Percentiles rank a stretch among this genome's conserved stretches.
Conservation (phyloP, 2,888 invertebrate species). For the Pocota personata region DNA sequence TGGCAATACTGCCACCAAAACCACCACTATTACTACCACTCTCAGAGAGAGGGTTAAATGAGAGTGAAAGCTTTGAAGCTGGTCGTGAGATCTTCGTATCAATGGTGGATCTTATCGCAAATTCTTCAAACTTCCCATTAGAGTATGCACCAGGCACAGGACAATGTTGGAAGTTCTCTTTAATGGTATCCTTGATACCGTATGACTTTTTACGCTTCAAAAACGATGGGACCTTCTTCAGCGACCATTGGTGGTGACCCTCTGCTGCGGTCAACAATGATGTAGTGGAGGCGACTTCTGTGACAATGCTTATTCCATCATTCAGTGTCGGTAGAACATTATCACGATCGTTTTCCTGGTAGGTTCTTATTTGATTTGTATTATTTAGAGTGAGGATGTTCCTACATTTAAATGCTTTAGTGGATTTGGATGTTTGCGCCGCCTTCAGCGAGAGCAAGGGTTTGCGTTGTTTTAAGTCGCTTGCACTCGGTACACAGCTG, state of each 20-base stretch:
- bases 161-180: conserved; percentile 50
- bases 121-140: conserved; percentile 44
- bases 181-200: conserved; percentile 34
- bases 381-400: conserved; percentile 64
- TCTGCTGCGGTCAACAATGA: conserved; percentile 25
- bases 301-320: conserved; percentile 68
- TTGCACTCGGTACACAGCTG: conserved; percentile 33
- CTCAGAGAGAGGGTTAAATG: conserved; percentile 53
- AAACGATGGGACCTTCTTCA: conserved; percentile 73
- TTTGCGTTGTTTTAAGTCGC: conserved; percentile 56
- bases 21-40: conserved; percentile 7
- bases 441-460: conserved; percentile 54
- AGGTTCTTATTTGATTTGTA: conserved; percentile 49
- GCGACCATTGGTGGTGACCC: conserved; percentile 27
- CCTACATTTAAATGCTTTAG: conserved; percentile 57
- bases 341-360: not conserved
- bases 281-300: conserved; percentile 38
- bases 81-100: conserved; percentile 27
- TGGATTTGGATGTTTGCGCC: conserved; percentile 21
- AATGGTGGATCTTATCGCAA: conserved; percentile 16
- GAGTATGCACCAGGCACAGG: conserved; percentile 44
- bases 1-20: conserved; percentile 25
- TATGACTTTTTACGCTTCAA: conserved; percentile 65
- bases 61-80: conserved; percentile 60
- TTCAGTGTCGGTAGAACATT: conserved; percentile 10